Evolutionary conservation across 1,140 invertebrate genomes (phyloP).

Genomic region (Wasmannia auropunctata): DNA sequence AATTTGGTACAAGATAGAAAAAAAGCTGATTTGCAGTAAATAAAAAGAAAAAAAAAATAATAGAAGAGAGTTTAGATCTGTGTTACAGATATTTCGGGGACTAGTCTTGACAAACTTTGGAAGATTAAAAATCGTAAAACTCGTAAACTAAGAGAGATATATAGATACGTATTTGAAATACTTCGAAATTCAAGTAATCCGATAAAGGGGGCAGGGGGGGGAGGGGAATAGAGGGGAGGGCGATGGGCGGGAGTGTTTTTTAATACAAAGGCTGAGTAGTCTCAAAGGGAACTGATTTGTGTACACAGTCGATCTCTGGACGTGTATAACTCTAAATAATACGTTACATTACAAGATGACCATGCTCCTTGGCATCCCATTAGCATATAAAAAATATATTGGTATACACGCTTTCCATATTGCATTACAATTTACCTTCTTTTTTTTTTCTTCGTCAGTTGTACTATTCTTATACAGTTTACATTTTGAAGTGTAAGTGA

Average conservation of each 20-base stretch:
- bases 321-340: slow-evolving; percentile 75
- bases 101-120: slow-evolving; percentile 83
- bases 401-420: slow-evolving; percentile 82
- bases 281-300: slow-evolving; percentile 71
- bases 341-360: slow-evolving; percentile 72
- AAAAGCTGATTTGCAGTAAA: slow-evolving; percentile 75
- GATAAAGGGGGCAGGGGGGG: slow-evolving; percentile 14
- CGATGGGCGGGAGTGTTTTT: slow-evolving; percentile 33
- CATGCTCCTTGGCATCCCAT: slow-evolving; percentile 79
- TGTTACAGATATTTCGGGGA: slow-evolving; percentile 76
- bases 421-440: slow-evolving; percentile 81
- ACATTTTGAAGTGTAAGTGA: slow-evolving; percentile 66
- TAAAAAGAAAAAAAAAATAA: slow-evolving; percentile 72
- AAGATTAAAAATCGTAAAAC: slow-evolving; percentile 64
- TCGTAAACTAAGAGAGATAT: slow-evolving; percentile 55
- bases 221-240: no score
- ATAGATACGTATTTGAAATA: slow-evolving; percentile 61
- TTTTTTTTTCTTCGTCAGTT: slow-evolving; percentile 77
- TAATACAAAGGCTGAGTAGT: slow-evolving; percentile 73
- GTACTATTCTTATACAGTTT: slow-evolving; percentile 79
- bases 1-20: slow-evolving; percentile 82
- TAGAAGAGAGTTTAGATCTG: slow-evolving; percentile 60
- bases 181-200: slow-evolving; percentile 60
- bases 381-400: slow-evolving; percentile 85
- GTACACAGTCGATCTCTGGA: slow-evolving; percentile 60